Evolutionary conservation across 2,797 vertebrate genomes (phyloP).

Genomic region (Macrochelys suwanniensis): DNA sequence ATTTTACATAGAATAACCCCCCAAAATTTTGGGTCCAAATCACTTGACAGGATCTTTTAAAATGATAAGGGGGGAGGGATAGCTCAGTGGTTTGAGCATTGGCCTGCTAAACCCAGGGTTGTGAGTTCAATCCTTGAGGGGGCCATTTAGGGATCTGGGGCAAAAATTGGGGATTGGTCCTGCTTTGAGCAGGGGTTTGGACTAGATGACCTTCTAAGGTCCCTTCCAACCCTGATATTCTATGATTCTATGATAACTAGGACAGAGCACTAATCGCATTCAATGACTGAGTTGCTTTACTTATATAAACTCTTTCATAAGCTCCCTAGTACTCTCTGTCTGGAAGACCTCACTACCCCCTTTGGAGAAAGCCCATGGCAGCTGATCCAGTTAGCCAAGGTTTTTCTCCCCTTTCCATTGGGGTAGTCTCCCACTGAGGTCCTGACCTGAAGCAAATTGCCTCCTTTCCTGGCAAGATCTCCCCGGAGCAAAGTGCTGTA

Average conservation of each 20-base stretch:
- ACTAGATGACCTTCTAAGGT: too few relatives aligned
- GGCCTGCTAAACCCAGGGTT: too few relatives aligned
- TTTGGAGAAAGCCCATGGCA: neutral
- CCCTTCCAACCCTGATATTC: too few relatives aligned
- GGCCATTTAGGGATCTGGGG: too few relatives aligned
- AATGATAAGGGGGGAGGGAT: too few relatives aligned
- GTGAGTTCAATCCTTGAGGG: too few relatives aligned
- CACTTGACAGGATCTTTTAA: neutral
- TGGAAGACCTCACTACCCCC: neutral
- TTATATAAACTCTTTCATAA: neutral
- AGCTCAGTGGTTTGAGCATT: too few relatives aligned
- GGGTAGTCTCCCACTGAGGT: neutral
- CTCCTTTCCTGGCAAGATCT: conserved; percentile 17
- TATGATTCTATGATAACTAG: neutral
- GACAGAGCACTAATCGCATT: neutral
- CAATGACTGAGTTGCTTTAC: neutral
- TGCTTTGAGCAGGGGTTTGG: too few relatives aligned
- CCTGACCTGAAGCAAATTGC: conserved; percentile 52
- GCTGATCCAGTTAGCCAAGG: conserved; percentile 33
- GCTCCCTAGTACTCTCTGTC: neutral
- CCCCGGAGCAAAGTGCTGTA: conserved; percentile 15
- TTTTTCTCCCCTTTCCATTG: neutral
- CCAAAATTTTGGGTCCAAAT: neutral
- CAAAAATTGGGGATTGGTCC: too few relatives aligned
- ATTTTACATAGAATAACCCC: neutral